A percentile compares a stretch with the other conserved stretches of the same genome.
These are phyloP conservation scores for Merodon equestris DNA, from an alignment of 2,888 invertebrate genomes.

Conservation along the genomic window DNA sequence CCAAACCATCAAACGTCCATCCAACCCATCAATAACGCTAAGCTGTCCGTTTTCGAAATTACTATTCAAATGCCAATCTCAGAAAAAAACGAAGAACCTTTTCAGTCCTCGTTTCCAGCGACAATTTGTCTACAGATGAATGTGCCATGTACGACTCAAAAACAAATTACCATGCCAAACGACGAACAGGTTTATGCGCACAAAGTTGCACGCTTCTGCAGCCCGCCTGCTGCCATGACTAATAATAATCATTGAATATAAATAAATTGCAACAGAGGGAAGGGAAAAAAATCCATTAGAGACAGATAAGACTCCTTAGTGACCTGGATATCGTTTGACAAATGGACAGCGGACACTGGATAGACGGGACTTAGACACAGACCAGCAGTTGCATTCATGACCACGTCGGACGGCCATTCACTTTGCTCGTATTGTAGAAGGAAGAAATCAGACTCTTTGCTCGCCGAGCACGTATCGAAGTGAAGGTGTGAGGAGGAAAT, in stretches of 20 bases:
- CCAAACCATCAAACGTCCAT: conserved; percentile 1
- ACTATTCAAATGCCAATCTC: neutral
- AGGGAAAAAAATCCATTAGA: conserved; percentile 4
- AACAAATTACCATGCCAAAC: conserved; percentile 35
- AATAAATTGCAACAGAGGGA: conserved; percentile 3
- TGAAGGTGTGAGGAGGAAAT: conserved; percentile 62
- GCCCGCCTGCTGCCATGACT: conserved; percentile 14
- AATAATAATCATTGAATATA: conserved; percentile 48
- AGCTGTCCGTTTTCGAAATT: neutral
- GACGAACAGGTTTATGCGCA: neutral
- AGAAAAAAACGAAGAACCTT: too few species aligned
- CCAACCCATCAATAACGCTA: neutral
- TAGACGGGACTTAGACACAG: conserved; percentile 55
- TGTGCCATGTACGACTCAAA: too few species aligned
- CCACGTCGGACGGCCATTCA: conserved; percentile 54
- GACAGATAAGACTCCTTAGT: conserved; percentile 63
- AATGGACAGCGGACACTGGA: conserved; percentile 55
- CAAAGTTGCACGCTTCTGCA: conserved; percentile 4
- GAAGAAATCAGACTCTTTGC: conserved; percentile 23
- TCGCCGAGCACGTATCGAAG: conserved; percentile 35
- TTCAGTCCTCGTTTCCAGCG: neutral
- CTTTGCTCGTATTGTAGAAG: conserved; percentile 26
- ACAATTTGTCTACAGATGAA: neutral
- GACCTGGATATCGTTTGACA: conserved; percentile 60
- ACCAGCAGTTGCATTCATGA: conserved; percentile 2